phyloP scores from a whole-genome alignment of 2,888 invertebrate genomes.

The Netelia melanura region DNA sequence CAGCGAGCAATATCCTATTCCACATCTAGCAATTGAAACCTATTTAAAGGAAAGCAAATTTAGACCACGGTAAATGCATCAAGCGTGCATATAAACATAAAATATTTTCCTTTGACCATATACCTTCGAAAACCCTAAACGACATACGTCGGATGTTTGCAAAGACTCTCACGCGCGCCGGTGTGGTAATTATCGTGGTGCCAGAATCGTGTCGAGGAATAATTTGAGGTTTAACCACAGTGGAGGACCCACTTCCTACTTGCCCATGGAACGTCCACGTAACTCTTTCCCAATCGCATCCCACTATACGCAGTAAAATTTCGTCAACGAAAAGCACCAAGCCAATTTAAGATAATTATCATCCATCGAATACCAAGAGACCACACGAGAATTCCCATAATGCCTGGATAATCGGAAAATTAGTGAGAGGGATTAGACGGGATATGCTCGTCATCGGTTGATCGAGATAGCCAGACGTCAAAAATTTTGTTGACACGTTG shows the following conservation, averaged over 20 bases:
- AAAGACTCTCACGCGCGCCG: conserved; percentile 53
- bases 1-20: not conserved
- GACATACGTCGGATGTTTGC: conserved; percentile 59
- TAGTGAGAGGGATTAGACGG: no score
- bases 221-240: conserved; percentile 72
- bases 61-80: no score
- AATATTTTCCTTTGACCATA: not conserved
- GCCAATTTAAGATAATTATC: no score
- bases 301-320: no score
- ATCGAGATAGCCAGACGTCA: conserved; percentile 33
- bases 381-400: not conserved
- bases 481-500: conserved; percentile 61
- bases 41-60: no score
- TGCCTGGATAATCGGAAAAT: no score
- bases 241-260: conserved; percentile 30
- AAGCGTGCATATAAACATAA: not conserved
- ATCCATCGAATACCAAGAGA: not conserved
- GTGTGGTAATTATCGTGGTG: conserved; percentile 73
- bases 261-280: conserved; percentile 28
- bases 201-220: conserved; percentile 74
- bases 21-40: not conserved
- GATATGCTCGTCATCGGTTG: no score
- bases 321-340: no score
- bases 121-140: conserved; percentile 25
- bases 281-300: not conserved